Evolutionary conservation across 2,888 invertebrate genomes (phyloP), one percentile per base, ranked within the genome.

Genomic region (Nysson spinosus): DNA sequence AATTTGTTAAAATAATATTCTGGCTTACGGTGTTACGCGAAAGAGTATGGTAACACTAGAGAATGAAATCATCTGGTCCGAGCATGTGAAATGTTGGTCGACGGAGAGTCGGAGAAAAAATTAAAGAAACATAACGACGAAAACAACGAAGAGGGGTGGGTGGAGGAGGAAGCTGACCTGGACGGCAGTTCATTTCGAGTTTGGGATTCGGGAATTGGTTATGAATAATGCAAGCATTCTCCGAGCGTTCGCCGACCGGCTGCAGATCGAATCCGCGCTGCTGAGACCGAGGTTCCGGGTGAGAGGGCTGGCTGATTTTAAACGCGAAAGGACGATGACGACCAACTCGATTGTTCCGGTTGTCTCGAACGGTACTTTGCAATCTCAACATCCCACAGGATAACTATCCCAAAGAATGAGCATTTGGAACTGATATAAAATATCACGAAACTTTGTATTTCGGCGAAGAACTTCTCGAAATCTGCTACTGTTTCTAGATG

Each of bases 181-280:
- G 57, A 69, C 66, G 76, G 37, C 61, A 77, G 77, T 80, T 81
- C 81, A 80, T 82, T 83, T 83, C 74, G 77, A 81, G 80, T 80
- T 80, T 74, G 69, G 81, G 81, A 84, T 84, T 84, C 80, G 83
- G 84, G 81, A 84, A 84, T 84, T 84, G 85, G 84, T 84, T 85
- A 85, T 85, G 84, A 85, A 85, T 85, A 85, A 85, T 85, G 83
- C 85, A 85, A 74, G 66, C 72, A 71, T 65, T 67, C 72, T 49
- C 51, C 51, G 63, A 64, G 65, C 74, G 69, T 69, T 67, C 69
- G 71, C 55, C 62, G 66, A 64, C 61, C 67, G 62, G 62, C 62
- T 66, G 76, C 72, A 76, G 78, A 79, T 81, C 74, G 79, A 79
- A 80, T 78, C 75, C 80, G 66, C 67, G 70, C 64, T 64, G 79